phyloP scores from a whole-genome alignment of 2,888 invertebrate species.

The Rhamnusium bicolor region DNA sequence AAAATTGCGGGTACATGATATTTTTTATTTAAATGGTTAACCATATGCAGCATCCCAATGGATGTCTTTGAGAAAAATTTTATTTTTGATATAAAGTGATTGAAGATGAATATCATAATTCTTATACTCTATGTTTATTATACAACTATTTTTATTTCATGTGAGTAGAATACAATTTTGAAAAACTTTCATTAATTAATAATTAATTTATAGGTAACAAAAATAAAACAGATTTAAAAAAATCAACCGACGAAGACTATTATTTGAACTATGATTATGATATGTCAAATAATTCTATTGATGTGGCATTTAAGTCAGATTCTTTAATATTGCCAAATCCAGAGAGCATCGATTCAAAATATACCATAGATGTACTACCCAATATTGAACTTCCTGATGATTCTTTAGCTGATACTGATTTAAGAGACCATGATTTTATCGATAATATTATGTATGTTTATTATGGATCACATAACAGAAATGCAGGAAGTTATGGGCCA shows the following conservation, averaged over 20 bases:
- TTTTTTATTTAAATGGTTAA: slow-evolving; percentile 36
- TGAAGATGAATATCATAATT: slow-evolving; percentile 43
- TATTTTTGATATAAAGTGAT: slow-evolving; percentile 43
- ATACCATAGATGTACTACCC: slow-evolving; percentile 70
- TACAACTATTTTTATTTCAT: slow-evolving; percentile 26
- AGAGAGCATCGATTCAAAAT: slow-evolving; percentile 63
- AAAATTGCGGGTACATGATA: neutral
- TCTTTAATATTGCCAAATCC: slow-evolving; percentile 68
- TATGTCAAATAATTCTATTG: slow-evolving; percentile 60
- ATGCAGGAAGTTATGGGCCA: slow-evolving; percentile 73
- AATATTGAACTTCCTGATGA: slow-evolving; percentile 77
- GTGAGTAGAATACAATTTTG: slow-evolving; percentile 41
- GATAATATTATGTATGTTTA: slow-evolving; percentile 83
- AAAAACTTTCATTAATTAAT: neutral
- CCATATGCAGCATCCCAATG: slow-evolving; percentile 61
- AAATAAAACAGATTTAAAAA: slow-evolving; percentile 55
- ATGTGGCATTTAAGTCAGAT: slow-evolving; percentile 60
- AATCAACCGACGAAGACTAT: slow-evolving; percentile 65
- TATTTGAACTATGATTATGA: slow-evolving; percentile 69
- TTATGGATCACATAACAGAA: slow-evolving; percentile 75
- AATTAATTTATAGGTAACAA: slow-evolving; percentile 5
- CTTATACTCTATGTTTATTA: slow-evolving; percentile 35
- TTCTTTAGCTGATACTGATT: slow-evolving; percentile 77
- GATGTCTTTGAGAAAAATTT: slow-evolving; percentile 47
- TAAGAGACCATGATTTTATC: slow-evolving; percentile 81